These are phyloP conservation scores for Marmota monax DNA, from an alignment of 2,113 vertebrate genomes.

Conservation along the genomic window DNA sequence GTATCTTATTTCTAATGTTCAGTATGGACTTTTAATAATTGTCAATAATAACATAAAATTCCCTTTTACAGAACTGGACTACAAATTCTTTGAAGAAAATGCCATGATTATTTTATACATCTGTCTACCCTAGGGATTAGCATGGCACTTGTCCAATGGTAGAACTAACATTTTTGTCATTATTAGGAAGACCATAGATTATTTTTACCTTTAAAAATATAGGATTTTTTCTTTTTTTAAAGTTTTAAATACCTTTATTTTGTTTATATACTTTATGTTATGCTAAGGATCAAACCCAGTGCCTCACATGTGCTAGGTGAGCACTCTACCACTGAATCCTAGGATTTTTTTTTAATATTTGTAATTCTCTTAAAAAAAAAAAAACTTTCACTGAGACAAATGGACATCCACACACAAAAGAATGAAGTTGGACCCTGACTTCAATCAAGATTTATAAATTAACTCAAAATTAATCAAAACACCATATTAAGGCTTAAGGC, in stretches of 20 bases:
- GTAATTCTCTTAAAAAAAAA: not conserved
- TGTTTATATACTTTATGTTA: no score
- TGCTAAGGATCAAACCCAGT: no score
- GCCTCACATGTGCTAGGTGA: no score
- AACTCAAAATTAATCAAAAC: not conserved
- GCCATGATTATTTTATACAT: not conserved
- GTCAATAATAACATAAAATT: not conserved
- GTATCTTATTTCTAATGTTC: constrained; percentile 16
- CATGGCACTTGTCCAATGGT: not conserved
- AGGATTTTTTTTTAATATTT: constrained; percentile 15
- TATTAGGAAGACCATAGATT: not conserved
- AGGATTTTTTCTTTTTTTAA: not conserved
- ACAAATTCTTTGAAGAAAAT: not conserved
- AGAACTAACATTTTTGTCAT: not conserved
- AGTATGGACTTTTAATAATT: not conserved
- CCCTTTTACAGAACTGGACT: not conserved
- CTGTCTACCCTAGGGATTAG: not conserved
- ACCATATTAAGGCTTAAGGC: not conserved
- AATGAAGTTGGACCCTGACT: not conserved
- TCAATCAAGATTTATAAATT: not conserved
- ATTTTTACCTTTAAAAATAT: not conserved
- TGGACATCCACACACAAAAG: not conserved
- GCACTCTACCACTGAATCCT: no score
- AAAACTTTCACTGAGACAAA: not conserved
- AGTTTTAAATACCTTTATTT: no score